Conservation (phyloP, 2,888 invertebrate species). For the Pachymerium ferrugineum region DNA sequence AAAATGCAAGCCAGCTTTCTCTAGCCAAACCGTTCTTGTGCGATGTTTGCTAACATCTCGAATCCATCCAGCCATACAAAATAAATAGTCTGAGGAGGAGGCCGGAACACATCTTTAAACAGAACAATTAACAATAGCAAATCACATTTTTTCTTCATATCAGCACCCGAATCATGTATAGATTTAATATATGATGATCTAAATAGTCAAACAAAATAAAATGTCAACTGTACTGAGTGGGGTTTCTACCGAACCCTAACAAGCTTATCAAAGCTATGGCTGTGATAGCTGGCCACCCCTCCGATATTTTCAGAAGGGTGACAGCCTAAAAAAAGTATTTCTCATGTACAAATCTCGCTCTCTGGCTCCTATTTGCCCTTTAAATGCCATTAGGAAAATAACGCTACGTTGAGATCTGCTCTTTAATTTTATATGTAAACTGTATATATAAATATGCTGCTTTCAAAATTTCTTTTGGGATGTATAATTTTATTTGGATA, state of each 20-base stretch:
- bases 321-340: constrained; percentile 31
- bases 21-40: constrained; percentile 23
- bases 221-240: constrained; percentile 28
- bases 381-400: background rate
- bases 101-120: background rate
- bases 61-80: constrained; percentile 27
- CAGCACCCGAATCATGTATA: constrained; percentile 24
- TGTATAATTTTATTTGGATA: too few relatives aligned
- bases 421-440: too few relatives aligned
- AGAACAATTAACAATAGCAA: constrained; percentile 6
- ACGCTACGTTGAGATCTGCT: too few relatives aligned
- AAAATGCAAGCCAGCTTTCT: constrained; percentile 31
- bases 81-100: background rate
- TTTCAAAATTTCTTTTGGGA: too few relatives aligned
- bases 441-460: too few relatives aligned
- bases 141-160: constrained; percentile 7
- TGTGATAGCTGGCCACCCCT: constrained; percentile 37
- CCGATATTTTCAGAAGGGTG: constrained; percentile 28
- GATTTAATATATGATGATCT: constrained; percentile 1
- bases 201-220: constrained; percentile 8
- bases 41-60: background rate
- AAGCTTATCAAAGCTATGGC: constrained; percentile 37
- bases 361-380: constrained; percentile 31
- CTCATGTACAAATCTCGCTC: constrained; percentile 29
- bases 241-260: constrained; percentile 30